Evolutionary conservation across 2,797 vertebrate genomes (phyloP), one percentile per base, ranked within the genome.

Genomic region (Lateolabrax maculatus): DNA sequence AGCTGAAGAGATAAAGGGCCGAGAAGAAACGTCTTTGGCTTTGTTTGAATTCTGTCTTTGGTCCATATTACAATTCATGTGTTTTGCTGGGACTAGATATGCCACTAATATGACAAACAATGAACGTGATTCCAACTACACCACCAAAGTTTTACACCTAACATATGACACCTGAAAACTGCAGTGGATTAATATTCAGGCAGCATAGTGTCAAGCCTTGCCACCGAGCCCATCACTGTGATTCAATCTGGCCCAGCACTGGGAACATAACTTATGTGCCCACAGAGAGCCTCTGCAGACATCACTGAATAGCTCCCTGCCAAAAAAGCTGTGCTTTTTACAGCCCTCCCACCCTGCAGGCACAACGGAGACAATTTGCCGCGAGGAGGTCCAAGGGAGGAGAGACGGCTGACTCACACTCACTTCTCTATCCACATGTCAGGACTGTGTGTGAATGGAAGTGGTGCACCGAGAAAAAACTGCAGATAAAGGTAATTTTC

Each of bases 261-360:
- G 70, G 75, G 76, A 88, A 89, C 72, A 90, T 85, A 80, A 91
- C 81, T 87, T 85, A 90, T 89, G 78, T 82, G 61, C 67, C 87
- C 63, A 65, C 82, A 66, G 86, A 85, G 85, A 90, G 69, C 48
- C 62, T 88, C 73, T 70, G 75, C 79, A 90, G 86, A 84, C 75
- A 77, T 79, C 60, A 44, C 82, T 31, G 64, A 68, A 71, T 37
- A 67, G 23, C 76, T 87, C 46, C 13, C 62, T 80, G 78, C 80
- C 79, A 84, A 60, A 63, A 68, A 86, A 43, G 37, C 58, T 76
- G 19, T 16, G 52, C 73, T 62, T 92, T 89, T 88, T 82, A 84
- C 77, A 82, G 67, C 81, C 77, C 44, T 72, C 67, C 77, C 75
- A 75, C 43, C 78, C 75, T 60, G 69, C 78, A 71, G 82, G 78